Percentiles rank a stretch among this genome's conserved stretches.
These are phyloP conservation scores for Ricordea florida DNA, from an alignment of 92 coral and sea anemone genomes.

Conservation along the genomic window DNA sequence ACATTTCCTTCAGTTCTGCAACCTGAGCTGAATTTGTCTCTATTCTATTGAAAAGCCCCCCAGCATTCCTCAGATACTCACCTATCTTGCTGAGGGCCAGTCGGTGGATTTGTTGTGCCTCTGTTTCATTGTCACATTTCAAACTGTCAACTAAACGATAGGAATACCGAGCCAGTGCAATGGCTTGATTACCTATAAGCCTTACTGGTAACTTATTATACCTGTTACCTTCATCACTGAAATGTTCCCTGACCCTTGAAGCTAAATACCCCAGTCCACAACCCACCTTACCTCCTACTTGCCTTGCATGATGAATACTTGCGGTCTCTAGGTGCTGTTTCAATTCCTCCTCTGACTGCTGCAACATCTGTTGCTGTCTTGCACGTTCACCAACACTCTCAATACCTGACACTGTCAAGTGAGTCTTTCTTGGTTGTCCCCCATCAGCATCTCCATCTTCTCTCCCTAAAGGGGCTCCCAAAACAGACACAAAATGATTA, in stretches of 20 bases:
- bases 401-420: background rate
- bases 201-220: conserved; percentile 38
- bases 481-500: conserved; percentile 3
- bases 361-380: conserved; percentile 9
- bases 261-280: conserved; percentile 65
- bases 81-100: conserved; percentile 45
- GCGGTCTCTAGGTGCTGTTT: background rate
- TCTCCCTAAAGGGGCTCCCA: background rate
- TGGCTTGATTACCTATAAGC: conserved; percentile 71
- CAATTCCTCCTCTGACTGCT: background rate
- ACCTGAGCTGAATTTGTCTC: conserved; percentile 30
- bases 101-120: conserved; percentile 12
- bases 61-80: conserved; percentile 36
- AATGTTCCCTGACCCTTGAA: conserved; percentile 35
- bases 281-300: too few relatives aligned
- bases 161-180: conserved; percentile 57
- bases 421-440: background rate
- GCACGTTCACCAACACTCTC: too few relatives aligned
- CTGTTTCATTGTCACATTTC: conserved; percentile 25
- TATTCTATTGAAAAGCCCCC: conserved; percentile 54
- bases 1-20: conserved; percentile 52
- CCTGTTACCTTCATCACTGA: conserved; percentile 28
- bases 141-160: conserved; percentile 50
- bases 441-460: background rate
- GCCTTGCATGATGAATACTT: background rate